Conservation (phyloP, 37 sponge, comb jelly and placozoan species). For the Trichoplax adhaerens region DNA sequence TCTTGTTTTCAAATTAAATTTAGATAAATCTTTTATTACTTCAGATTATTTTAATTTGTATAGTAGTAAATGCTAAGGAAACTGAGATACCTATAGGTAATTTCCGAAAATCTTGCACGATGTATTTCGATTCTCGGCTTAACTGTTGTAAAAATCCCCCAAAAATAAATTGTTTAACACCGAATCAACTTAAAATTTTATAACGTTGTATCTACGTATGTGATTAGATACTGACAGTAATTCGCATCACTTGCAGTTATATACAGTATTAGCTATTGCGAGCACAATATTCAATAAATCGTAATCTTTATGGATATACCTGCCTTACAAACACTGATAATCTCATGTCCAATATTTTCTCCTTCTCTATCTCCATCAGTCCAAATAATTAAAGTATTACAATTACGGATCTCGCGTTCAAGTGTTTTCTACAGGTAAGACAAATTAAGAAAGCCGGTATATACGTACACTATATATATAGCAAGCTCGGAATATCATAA, state of each 20-base stretch:
- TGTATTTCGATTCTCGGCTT: constrained; percentile 54
- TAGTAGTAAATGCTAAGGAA: too few species aligned
- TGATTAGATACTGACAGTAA: too few species aligned
- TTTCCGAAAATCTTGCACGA: constrained; percentile 91
- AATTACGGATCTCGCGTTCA: constrained; percentile 50
- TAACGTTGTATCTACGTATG: too few species aligned
- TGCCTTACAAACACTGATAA: constrained; percentile 55
- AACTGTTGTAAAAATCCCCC: constrained; percentile 23
- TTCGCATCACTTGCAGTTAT: too few species aligned
- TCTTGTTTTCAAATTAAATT: constrained; percentile 11
- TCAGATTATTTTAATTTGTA: too few species aligned
- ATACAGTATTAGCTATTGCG: too few species aligned
- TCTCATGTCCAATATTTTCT: constrained; percentile 89
- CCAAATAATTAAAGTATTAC: constrained; percentile 76
- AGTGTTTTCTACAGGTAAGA: constrained; percentile 42
- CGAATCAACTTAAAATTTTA: too few species aligned
- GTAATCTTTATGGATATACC: constrained; percentile 12
- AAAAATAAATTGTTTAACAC: background rate
- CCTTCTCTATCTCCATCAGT: constrained; percentile 98
- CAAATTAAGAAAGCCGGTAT: background rate
- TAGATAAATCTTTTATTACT: background rate
- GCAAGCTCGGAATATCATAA: background rate
- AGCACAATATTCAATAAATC: too few species aligned
- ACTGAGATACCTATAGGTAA: constrained; percentile 15
- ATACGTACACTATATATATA: constrained; percentile 1